These are phyloP conservation scores for Drosophila bocki DNA, from an alignment of 1,140 invertebrate species.

Conservation along the genomic window DNA sequence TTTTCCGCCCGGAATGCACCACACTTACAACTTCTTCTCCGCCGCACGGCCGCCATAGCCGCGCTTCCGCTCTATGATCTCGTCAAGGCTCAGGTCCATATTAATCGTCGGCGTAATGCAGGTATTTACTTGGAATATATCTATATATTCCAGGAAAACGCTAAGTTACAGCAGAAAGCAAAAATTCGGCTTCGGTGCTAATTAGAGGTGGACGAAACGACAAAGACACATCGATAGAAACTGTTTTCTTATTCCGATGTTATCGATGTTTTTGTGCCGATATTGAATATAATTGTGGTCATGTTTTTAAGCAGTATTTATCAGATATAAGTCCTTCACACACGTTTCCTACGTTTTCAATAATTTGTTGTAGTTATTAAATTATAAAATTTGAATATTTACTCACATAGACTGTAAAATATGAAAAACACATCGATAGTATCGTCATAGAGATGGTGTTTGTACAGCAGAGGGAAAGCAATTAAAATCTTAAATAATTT, in stretches of 20 bases:
- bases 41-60: slow-evolving; percentile 19
- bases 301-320: neutral
- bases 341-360: neutral
- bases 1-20: slow-evolving; percentile 37
- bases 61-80: slow-evolving; percentile 70
- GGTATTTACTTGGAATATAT: neutral
- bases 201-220: neutral
- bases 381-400: neutral
- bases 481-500: no score
- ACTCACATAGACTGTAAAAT: no score
- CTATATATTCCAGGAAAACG: neutral
- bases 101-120: slow-evolving; percentile 30
- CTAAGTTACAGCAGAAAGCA: neutral
- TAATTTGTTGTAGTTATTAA: neutral
- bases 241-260: no score
- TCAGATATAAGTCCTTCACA: neutral
- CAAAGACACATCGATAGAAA: neutral
- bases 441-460: no score
- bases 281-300: neutral
- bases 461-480: no score
- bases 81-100: slow-evolving; percentile 65
- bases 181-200: slow-evolving; percentile 3
- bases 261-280: neutral
- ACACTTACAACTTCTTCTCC: slow-evolving; percentile 67
- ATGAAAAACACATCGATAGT: no score